These are phyloP conservation scores for Cataglyphis rosenhaueri DNA, from an alignment of 2,888 invertebrate genomes.

Conservation along the genomic window DNA sequence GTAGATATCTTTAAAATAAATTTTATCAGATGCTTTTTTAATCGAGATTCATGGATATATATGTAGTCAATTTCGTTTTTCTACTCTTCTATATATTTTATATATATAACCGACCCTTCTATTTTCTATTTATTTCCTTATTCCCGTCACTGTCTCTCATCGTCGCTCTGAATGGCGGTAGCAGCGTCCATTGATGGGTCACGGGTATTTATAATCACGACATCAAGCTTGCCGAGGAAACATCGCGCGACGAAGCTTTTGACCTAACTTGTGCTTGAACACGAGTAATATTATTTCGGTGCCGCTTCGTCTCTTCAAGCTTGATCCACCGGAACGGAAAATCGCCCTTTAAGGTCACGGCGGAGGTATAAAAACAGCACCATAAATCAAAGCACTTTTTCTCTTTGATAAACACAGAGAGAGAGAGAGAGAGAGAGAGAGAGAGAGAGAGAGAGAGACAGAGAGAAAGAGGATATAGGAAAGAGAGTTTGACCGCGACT, in stretches of 20 bases:
- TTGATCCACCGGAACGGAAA: slow-evolving; percentile 34
- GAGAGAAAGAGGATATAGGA: neutral
- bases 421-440: too few species aligned
- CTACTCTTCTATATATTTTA: neutral
- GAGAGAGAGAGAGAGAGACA: too few species aligned
- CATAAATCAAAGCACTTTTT: slow-evolving; percentile 68
- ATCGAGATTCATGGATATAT: neutral
- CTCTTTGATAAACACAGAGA: slow-evolving; percentile 35
- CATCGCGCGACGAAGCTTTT: slow-evolving; percentile 52
- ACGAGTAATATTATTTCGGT: slow-evolving; percentile 41
- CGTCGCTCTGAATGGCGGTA: slow-evolving; percentile 74
- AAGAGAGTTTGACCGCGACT: slow-evolving; percentile 1
- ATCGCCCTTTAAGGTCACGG: slow-evolving; percentile 59
- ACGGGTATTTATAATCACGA: slow-evolving; percentile 77
- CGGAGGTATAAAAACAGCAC: slow-evolving; percentile 55
- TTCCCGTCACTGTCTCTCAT: slow-evolving; percentile 27
- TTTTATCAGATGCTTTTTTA: slow-evolving; percentile 4
- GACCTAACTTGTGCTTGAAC: slow-evolving; percentile 61
- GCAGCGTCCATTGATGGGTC: slow-evolving; percentile 79
- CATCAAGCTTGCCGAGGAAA: slow-evolving; percentile 55
- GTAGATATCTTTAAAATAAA: neutral
- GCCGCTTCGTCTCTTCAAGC: slow-evolving; percentile 27
- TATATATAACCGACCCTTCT: neutral
- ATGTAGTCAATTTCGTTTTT: neutral
- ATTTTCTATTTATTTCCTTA: slow-evolving; percentile 1